phyloP scores from a whole-genome alignment of 2,797 vertebrate genomes.

The Salarias fasciatus region DNA sequence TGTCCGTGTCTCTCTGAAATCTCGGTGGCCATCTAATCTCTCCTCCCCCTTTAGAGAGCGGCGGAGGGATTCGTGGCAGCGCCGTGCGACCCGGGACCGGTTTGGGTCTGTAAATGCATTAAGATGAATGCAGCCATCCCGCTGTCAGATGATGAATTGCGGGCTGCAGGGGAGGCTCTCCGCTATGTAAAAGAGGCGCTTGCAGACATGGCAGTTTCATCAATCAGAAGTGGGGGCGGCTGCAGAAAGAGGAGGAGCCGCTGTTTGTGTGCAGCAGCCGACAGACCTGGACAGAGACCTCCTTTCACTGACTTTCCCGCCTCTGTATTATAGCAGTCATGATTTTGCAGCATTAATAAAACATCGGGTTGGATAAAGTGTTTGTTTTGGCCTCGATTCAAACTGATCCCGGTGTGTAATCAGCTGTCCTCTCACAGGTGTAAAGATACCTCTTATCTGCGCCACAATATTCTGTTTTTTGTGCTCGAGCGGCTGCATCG shows the following conservation, averaged over 20 bases:
- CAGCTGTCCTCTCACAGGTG: constrained; percentile 31
- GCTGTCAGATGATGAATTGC: constrained; percentile 74
- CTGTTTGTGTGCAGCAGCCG: constrained; percentile 45
- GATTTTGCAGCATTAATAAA: constrained; percentile 20
- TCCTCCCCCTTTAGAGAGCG: constrained; percentile 17
- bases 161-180: constrained; percentile 67
- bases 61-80: constrained; percentile 31
- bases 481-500: constrained; percentile 18
- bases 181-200: constrained; percentile 81
- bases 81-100: constrained; percentile 44
- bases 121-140: constrained; percentile 76
- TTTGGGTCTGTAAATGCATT: constrained; percentile 66
- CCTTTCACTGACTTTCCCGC: neutral
- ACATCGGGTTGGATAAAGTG: constrained; percentile 15
- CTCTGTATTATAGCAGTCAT: constrained; percentile 7
- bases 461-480: constrained; percentile 36
- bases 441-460: constrained; percentile 6
- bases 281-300: constrained; percentile 14
- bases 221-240: constrained; percentile 75
- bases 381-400: constrained; percentile 30
- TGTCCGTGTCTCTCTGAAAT: neutral
- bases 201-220: constrained; percentile 77
- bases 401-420: constrained; percentile 35
- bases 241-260: constrained; percentile 51
- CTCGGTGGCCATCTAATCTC: constrained; percentile 8